Base-by-base conservation (phyloP, 2,888 invertebrate genomes). In the Orthosia cruda region DNA sequence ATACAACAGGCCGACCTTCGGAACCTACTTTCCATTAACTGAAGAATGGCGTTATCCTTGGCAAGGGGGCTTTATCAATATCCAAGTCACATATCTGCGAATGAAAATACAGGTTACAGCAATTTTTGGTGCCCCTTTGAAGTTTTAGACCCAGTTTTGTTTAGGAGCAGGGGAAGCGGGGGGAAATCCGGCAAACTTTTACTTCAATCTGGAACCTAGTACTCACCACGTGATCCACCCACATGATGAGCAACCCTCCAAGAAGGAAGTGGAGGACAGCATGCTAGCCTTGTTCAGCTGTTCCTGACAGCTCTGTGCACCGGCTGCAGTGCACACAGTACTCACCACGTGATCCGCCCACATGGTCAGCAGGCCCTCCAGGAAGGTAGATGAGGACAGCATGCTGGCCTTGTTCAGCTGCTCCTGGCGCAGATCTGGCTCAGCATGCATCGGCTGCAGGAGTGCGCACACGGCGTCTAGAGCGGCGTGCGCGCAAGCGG, bases 391-490 rank as follows among this genome's bases (percentile, higher is more conserved):
- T 3, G 99, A 99, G 77, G 99, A 98, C 68, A 99, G 97, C 90
- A 99, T 97, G 84, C 99, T 99, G 75, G 99, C 98, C 97, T 99
- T 99, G 96, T 99, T 99, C 80, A 99, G 97, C 94, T 99, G 99
- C 92, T 99, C 99, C 95, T 99, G 99, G 80, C 99, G 97, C 65
- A 99, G 97, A 95, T 99, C 99, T 88, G 99, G 99, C 93, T 99
- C 99, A 84, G 99, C 98, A 91, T 98, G 98, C 98, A 99, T 99
- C 2, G 99, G 99, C 97, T 99, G 99, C 99, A 99, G 99, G 45
- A 99, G 97, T 20, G 99, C 99, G 94, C 99, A 99, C 78, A 99
- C 98, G 96, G 99, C 99, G 96, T 99, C 99, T 71, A 99, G 97
- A 7, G 99, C 99, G 5, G 99, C 99, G 96, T 99, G 99, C 18